phyloP scores from a whole-genome alignment of 2,797 vertebrate species.

The Falco novaeseelandiae region DNA sequence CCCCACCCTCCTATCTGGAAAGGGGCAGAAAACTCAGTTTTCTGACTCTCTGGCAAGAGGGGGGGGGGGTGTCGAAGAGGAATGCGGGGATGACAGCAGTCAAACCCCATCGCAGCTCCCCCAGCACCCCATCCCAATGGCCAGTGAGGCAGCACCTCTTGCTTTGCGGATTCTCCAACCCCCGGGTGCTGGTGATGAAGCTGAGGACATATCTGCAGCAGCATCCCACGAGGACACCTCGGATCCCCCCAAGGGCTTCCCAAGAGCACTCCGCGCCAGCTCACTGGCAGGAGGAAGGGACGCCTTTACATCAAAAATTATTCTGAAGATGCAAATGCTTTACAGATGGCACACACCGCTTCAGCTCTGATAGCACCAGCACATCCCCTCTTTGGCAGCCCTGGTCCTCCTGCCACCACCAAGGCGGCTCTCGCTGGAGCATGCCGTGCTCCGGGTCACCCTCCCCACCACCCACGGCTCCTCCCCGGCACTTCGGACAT shows the following conservation, averaged over 20 bases:
- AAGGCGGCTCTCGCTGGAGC: not conserved
- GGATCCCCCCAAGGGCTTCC: not conserved
- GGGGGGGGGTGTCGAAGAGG: not conserved
- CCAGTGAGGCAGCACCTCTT: not conserved
- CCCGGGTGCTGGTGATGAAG: not conserved
- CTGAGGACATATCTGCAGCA: not conserved
- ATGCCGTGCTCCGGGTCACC: not conserved
- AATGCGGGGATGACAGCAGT: not conserved
- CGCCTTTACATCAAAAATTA: accelerated
- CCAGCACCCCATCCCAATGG: accelerated
- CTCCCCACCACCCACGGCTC: not conserved
- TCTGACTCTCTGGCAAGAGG: not conserved
- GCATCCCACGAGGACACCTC: not conserved
- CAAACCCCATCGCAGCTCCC: not conserved
- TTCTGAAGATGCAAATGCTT: too few relatives aligned
- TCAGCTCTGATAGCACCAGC: accelerated
- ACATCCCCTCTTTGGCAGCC: not conserved
- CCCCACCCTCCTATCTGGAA: not conserved
- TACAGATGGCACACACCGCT: accelerated
- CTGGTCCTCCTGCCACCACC: not conserved
- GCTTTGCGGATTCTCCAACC: not conserved
- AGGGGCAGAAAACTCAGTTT: not conserved
- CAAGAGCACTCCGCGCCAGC: accelerated
- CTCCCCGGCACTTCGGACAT: not conserved
- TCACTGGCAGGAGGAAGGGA: not conserved